Evolutionary conservation across 2,797 vertebrate genomes (phyloP).

Genomic region (Ctenopoma multispine): DNA sequence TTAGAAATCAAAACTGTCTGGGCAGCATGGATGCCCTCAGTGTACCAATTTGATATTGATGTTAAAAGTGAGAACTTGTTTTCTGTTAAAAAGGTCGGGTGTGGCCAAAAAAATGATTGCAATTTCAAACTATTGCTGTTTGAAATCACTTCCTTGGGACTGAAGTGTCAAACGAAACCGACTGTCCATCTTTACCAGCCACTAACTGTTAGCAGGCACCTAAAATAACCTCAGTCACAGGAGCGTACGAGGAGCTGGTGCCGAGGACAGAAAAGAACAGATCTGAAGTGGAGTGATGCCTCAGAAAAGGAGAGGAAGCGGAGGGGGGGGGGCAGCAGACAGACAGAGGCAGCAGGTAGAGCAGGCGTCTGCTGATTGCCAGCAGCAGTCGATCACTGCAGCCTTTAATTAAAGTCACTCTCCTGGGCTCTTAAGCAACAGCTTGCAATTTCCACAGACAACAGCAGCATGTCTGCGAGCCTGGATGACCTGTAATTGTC

Average conservation of each 20-base stretch:
- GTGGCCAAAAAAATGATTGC: no score
- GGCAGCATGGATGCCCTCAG: no score
- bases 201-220: constrained; percentile 30
- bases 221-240: constrained; percentile 28
- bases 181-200: constrained; percentile 23
- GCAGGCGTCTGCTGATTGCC: constrained; percentile 72
- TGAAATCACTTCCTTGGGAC: background rate
- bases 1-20: no score
- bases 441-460: constrained; percentile 76
- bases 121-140: no score
- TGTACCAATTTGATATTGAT: no score
- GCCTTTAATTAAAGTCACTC: constrained; percentile 80
- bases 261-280: constrained; percentile 26
- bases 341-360: constrained; percentile 59
- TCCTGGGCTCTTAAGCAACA: constrained; percentile 74
- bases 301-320: constrained; percentile 8
- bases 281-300: constrained; percentile 41
- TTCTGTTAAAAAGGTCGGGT: no score
- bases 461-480: constrained; percentile 62
- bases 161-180: constrained; percentile 11
- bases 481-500: constrained; percentile 70
- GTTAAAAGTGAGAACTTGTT: no score
- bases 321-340: constrained; percentile 31
- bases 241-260: constrained; percentile 4
- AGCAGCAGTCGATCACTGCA: constrained; percentile 77